Evolutionary conservation across 2,797 vertebrate genomes (phyloP), one percentile per base, ranked within the genome.

Genomic region (Labroides dimidiatus): DNA sequence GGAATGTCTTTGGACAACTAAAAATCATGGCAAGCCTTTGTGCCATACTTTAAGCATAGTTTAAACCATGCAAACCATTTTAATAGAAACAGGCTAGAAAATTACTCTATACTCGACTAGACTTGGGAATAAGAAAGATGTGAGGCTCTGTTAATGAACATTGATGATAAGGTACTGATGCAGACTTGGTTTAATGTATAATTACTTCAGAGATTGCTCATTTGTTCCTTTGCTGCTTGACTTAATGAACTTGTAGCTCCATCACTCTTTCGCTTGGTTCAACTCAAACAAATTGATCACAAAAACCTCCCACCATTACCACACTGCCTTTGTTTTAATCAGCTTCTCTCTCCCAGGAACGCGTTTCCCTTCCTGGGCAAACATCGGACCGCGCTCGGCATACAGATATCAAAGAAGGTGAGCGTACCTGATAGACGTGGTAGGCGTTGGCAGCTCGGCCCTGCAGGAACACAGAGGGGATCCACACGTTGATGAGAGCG

Each of bases 401-500:
- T 47, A 14, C 17, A 37, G 55, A 17, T 33, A 16, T 4, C 15
- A 51, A 17, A 30, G 50, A 33, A 3, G 17, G 12, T 37, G 48
- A 48, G 16, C 10, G 49, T 90, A 98, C 98, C 95, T 99, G 98
- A 87, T 99, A 99, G 74, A 99, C 97, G 23, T 99, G 97, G 91
- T 97, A 99, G 7, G 97, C 95, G 30, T 96, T 98, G 27, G 97
- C 95, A 69, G 97, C 95, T 85, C 96, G 94, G 77, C 97, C 97
- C 85, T 97, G 96, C 75, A 99, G 95, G 88, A 99, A 99, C 83
- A 99, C 97, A 0, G 97, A 99, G 12, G 97, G 98, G 87, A 99
- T 99, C 98, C 98, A 99, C 69, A 99, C 97, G 13, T 99, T 99
- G 93, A 99, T 96, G 86, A 99, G 96, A 1, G 98, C 98, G 47